These are phyloP conservation scores for Xylocopa sonorina DNA, from an alignment of 1,140 invertebrate species.

Conservation along the genomic window DNA sequence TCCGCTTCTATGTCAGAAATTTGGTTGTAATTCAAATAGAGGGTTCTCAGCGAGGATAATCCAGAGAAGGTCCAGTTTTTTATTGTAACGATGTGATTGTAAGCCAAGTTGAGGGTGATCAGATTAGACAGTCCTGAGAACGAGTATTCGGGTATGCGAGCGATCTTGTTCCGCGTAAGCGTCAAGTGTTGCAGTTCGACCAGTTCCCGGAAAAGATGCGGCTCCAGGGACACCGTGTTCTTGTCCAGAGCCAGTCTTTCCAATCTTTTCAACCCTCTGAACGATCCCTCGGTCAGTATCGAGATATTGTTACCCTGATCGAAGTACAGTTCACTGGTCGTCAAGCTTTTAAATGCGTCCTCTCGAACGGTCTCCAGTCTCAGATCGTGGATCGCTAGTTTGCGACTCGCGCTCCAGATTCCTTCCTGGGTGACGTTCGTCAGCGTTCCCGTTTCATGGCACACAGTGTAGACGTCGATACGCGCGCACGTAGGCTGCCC, in stretches of 20 bases:
- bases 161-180: conserved; percentile 48
- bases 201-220: conserved; percentile 53
- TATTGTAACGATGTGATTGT: conserved; percentile 50
- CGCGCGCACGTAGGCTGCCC: conserved; percentile 6
- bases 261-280: conserved; percentile 55
- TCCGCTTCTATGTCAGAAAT: conserved; percentile 35
- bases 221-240: conserved; percentile 43
- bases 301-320: conserved; percentile 55
- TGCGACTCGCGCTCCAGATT: neutral
- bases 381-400: conserved; percentile 34
- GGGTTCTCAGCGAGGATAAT: conserved; percentile 15
- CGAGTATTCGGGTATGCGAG: conserved; percentile 44
- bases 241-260: conserved; percentile 43
- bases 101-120: conserved; percentile 40
- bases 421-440: conserved; percentile 38
- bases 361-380: conserved; percentile 40
- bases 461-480: conserved; percentile 29
- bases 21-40: conserved; percentile 57
- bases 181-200: conserved; percentile 35
- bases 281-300: conserved; percentile 30
- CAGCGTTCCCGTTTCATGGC: conserved; percentile 35
- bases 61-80: conserved; percentile 33
- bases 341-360: conserved; percentile 54
- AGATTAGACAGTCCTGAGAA: conserved; percentile 48
- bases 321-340: conserved; percentile 28